Evolutionary conservation across 2,113 vertebrate species (phyloP).

Genomic region (Isurus oxyrinchus): DNA sequence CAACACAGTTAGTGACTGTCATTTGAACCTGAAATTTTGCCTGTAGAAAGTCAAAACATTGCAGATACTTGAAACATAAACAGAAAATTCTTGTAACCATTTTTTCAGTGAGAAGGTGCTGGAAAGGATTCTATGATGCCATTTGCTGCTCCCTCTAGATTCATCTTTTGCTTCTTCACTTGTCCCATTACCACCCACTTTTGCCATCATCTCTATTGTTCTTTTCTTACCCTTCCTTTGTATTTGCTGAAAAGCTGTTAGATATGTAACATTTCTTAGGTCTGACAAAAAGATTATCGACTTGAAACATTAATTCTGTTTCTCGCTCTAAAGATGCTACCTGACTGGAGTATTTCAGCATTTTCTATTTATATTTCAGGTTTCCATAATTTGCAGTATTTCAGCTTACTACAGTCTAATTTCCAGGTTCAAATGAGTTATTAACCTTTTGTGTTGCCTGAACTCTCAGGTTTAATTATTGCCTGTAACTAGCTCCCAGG

Average conservation of each 20-base stretch:
- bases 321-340: not conserved
- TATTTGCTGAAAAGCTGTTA: not conserved
- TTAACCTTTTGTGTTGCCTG: not conserved
- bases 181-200: not conserved
- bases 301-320: not conserved
- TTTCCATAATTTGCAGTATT: not conserved
- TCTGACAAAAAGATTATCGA: not conserved
- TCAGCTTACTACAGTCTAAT: not conserved
- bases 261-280: not conserved
- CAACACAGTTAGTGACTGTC: not conserved
- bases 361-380: not conserved
- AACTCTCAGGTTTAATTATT: constrained; percentile 13
- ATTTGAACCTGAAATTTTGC: not conserved
- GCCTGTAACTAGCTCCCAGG: not conserved
- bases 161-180: not conserved
- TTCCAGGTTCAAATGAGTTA: not conserved
- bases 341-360: not conserved
- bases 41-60: not conserved
- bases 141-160: not conserved
- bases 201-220: not conserved
- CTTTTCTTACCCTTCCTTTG: not conserved
- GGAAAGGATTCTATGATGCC: not conserved
- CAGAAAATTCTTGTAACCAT: not conserved
- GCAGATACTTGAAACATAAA: not conserved
- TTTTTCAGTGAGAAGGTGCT: not conserved